Base-by-base conservation (phyloP, 35 echinoderm and acorn worm species). In the Diadema setosum region DNA sequence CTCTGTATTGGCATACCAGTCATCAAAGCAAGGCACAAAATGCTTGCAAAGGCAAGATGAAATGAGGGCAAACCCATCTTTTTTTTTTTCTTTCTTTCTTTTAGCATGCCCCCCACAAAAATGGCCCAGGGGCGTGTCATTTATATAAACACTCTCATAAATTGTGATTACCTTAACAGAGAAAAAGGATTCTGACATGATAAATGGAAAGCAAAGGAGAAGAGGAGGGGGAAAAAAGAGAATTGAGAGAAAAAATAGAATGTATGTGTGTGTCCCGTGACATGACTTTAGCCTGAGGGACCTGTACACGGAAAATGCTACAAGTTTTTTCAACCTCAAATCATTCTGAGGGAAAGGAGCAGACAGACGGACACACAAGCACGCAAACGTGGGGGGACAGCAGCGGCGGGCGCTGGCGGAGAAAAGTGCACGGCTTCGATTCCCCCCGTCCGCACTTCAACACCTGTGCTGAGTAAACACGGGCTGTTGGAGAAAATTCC, bases 81-180 rank as follows among this genome's bases (percentile, higher is more conserved):
- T 42, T 78, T 78, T 67, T 67, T 16, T 67, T 55, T n/a, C 49
- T 67, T 67, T 16, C 37, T 55, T n/a, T n/a, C 63, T 34, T 33
- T 78, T 41, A 78, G 44, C 44, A 78, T 78, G 73, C 73, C 73
- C 73, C 25, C 1, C 9, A 44, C 73, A 78, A 78, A 78, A 78
- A 78, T 44, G 29, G 73, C 73, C 73, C 44, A 14, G 9, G n/a
- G 73, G 35, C 40, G 73, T 78, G 73, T 78, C 73, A 78, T 78
- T 78, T 36, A 14, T 78, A 41, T 78, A 78, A 78, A 78, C 73
- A 78, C 40, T 78, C 29, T 78, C 73, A 78, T 78, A 78, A 78
- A 78, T 78, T 78, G 73, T 78, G 37, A 78, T 78, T 78, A 41
- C 37, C 34, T 44, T 78, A 67, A 67, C 63, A 67, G 63, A 67